These are phyloP conservation scores for Varecia variegata DNA, from an alignment of 2,797 vertebrate genomes.

Conservation along the genomic window DNA sequence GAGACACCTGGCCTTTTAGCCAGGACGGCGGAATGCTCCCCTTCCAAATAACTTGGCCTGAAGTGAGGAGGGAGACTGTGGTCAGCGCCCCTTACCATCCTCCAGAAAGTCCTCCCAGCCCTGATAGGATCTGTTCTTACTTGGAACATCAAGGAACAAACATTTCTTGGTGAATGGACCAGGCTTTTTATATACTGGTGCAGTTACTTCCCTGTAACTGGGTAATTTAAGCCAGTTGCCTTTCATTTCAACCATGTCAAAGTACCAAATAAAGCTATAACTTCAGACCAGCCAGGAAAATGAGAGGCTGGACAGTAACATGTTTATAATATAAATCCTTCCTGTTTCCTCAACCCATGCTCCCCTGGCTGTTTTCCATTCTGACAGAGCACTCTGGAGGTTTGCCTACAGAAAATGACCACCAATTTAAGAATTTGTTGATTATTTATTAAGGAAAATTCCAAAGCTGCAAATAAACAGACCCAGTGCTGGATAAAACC, in stretches of 20 bases:
- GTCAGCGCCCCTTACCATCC: neutral
- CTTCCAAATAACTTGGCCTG: neutral
- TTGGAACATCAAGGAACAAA: neutral
- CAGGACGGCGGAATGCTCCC: neutral
- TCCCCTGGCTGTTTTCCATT: conserved; percentile 48
- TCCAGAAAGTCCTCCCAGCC: neutral
- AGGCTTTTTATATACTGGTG: neutral
- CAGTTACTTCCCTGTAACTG: neutral
- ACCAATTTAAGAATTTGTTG: conserved; percentile 41
- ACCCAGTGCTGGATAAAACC: neutral
- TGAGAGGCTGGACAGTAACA: conserved; percentile 30
- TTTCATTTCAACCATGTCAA: conserved; percentile 69
- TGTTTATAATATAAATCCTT: conserved; percentile 73
- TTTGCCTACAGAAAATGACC: neutral
- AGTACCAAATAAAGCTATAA: conserved; percentile 60
- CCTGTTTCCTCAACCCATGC: conserved; percentile 57
- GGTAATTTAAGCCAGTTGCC: conserved; percentile 47
- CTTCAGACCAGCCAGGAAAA: conserved; percentile 38
- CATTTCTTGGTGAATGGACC: neutral
- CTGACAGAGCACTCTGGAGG: neutral
- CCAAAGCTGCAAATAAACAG: conserved; percentile 54
- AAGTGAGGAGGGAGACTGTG: neutral
- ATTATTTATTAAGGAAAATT: conserved; percentile 58
- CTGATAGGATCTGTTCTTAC: neutral
- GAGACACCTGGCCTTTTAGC: neutral